A percentile compares a stretch with the other conserved stretches of the same genome.
phyloP scores from a whole-genome alignment of 2,888 invertebrate genomes.

The Elysia crispata region DNA sequence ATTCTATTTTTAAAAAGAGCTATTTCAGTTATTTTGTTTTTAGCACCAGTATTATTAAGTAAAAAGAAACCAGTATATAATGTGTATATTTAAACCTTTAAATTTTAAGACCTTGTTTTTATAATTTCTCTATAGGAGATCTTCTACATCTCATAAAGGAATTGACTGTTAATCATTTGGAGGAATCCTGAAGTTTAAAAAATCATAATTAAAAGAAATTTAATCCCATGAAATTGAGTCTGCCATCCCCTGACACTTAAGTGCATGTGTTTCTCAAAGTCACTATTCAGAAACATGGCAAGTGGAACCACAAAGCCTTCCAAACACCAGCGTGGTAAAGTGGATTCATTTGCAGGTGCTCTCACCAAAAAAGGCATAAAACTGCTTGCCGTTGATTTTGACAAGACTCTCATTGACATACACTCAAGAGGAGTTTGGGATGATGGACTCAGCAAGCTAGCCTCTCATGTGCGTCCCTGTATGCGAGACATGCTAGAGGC shows the following conservation, averaged over 20 bases:
- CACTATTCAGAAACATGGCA: slow-evolving; percentile 34
- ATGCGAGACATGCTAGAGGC: slow-evolving; percentile 67
- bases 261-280: neutral
- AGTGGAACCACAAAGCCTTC: slow-evolving; percentile 35
- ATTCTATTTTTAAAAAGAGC: too few species aligned
- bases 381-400: slow-evolving; percentile 73
- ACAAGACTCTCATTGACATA: slow-evolving; percentile 71
- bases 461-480: slow-evolving; percentile 68
- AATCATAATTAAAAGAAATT: neutral
- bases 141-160: too few species aligned
- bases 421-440: slow-evolving; percentile 74
- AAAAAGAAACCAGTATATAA: too few species aligned
- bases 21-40: too few species aligned
- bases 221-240: neutral
- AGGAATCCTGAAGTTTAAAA: neutral
- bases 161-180: too few species aligned
- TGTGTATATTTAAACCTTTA: too few species aligned
- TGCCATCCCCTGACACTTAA: neutral
- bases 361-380: slow-evolving; percentile 67
- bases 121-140: too few species aligned
- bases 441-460: slow-evolving; percentile 64
- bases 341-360: slow-evolving; percentile 45
- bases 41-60: too few species aligned
- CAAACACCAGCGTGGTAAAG: slow-evolving; percentile 40
- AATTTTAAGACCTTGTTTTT: too few species aligned